These are phyloP conservation scores for Oncorhynchus nerka DNA, from an alignment of 2,113 vertebrate genomes.

Conservation along the genomic window DNA sequence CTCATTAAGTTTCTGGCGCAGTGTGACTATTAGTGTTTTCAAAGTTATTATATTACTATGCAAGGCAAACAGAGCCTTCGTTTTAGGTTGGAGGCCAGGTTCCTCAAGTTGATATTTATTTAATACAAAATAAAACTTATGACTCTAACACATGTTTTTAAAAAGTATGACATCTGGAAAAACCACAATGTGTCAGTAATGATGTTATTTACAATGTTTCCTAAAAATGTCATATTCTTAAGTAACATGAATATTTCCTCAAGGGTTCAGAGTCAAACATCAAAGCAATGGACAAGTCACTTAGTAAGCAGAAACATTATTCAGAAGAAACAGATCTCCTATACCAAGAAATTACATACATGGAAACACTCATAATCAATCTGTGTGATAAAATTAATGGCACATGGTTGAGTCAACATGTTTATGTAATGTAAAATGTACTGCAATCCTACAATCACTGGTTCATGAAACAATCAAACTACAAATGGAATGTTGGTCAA, in stretches of 20 bases:
- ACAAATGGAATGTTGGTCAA: conserved; percentile 92
- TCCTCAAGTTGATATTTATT: conserved; percentile 24
- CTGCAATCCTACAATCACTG: conserved; percentile 90
- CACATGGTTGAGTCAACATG: conserved; percentile 90
- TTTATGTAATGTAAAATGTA: conserved; percentile 82
- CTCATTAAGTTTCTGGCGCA: conserved; percentile 16
- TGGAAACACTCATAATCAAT: conserved; percentile 42
- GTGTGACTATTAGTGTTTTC: conserved; percentile 31
- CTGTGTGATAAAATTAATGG: conserved; percentile 76
- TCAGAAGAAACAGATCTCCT: conserved; percentile 39
- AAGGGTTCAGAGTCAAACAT: conserved; percentile 50
- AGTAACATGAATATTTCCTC: conserved; percentile 48
- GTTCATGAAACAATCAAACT: conserved; percentile 86
- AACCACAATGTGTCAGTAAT: conserved; percentile 51
- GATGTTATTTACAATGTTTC: conserved; percentile 70
- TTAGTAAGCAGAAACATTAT: conserved; percentile 49
- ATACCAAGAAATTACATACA: conserved; percentile 44
- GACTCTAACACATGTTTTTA: conserved; percentile 52
- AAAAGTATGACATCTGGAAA: conserved; percentile 63
- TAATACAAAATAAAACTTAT: conserved; percentile 46
- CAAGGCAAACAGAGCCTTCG: conserved; percentile 5
- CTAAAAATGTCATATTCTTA: conserved; percentile 53
- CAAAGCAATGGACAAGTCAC: conserved; percentile 47
- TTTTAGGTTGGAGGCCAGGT: conserved; percentile 26
- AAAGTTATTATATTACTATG: conserved; percentile 23